Conservation (phyloP, 2,797 vertebrate genomes). For the Denticeps clupeoides region DNA sequence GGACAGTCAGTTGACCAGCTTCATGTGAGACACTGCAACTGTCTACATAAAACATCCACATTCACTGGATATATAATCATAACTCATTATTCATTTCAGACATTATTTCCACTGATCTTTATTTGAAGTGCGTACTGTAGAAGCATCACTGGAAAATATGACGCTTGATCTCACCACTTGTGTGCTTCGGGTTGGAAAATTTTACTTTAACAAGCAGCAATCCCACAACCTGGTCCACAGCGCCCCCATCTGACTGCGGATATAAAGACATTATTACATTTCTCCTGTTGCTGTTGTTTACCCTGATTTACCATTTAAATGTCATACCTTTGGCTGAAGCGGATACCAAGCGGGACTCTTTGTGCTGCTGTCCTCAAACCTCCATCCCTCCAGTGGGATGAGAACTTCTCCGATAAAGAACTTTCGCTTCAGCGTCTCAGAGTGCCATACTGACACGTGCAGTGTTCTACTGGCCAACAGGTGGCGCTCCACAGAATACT, state of each 20-base stretch:
- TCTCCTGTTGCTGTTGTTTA: neutral
- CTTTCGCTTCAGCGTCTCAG: constrained; percentile 59
- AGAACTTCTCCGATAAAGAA: constrained; percentile 76
- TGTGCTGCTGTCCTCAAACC: constrained; percentile 49
- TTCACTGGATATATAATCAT: neutral
- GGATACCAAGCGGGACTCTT: constrained; percentile 63
- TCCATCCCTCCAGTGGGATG: constrained; percentile 66
- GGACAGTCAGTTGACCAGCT: constrained; percentile 51
- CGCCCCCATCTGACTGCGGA: constrained; percentile 9
- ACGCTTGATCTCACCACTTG: no score
- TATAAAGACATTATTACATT: neutral
- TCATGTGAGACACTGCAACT: constrained; percentile 20
- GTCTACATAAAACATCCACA: constrained; percentile 16
- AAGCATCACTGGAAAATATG: no score
- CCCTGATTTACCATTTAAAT: no score
- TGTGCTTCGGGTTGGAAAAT: no score
- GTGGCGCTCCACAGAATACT: constrained; percentile 64
- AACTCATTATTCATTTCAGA: no score
- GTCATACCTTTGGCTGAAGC: constrained; percentile 65
- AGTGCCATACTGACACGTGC: constrained; percentile 78
- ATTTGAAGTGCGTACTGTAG: no score
- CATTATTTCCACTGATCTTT: no score
- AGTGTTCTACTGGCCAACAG: constrained; percentile 63
- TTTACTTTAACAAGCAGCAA: constrained; percentile 48
- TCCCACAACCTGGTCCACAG: constrained; percentile 25